Evolutionary conservation across 2,113 vertebrate genomes (phyloP).

Genomic region (Ahaetulla prasina): DNA sequence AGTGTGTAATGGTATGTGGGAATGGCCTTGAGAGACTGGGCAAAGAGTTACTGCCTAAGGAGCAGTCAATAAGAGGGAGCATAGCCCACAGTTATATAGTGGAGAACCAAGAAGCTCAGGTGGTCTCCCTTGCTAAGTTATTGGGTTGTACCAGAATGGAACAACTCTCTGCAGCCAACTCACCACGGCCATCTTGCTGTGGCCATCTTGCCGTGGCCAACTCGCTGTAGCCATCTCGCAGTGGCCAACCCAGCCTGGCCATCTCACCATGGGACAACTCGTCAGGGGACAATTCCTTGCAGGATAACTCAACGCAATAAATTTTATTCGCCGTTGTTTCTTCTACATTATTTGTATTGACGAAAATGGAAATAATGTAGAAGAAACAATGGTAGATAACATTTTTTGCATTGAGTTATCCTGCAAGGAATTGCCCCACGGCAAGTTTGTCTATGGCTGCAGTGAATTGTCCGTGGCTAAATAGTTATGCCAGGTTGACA

Average conservation of each 20-base stretch:
- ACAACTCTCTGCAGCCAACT: not conserved
- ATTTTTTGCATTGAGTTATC: not conserved
- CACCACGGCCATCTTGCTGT: not conserved
- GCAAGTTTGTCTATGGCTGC: not conserved
- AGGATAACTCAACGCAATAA: not conserved
- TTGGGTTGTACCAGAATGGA: not conserved
- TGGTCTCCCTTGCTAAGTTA: not conserved
- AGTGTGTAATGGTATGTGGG: not conserved
- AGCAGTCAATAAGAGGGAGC: not conserved
- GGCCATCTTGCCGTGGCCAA: not conserved
- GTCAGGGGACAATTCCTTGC: not conserved
- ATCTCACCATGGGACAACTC: not conserved
- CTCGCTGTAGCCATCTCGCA: not conserved
- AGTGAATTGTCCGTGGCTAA: not conserved
- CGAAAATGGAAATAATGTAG: not conserved
- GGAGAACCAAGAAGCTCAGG: not conserved
- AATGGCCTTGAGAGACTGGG: not conserved
- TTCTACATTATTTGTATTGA: not conserved
- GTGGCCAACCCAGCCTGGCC: not conserved
- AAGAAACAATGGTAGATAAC: not conserved
- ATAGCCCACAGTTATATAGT: not conserved
- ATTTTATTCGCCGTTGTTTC: not conserved
- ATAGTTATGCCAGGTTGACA: not conserved
- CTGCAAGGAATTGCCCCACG: fast-evolving
- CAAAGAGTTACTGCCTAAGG: not conserved